These are phyloP conservation scores for Penaeus vannamei DNA, from an alignment of 1,140 invertebrate genomes.

Conservation along the genomic window DNA sequence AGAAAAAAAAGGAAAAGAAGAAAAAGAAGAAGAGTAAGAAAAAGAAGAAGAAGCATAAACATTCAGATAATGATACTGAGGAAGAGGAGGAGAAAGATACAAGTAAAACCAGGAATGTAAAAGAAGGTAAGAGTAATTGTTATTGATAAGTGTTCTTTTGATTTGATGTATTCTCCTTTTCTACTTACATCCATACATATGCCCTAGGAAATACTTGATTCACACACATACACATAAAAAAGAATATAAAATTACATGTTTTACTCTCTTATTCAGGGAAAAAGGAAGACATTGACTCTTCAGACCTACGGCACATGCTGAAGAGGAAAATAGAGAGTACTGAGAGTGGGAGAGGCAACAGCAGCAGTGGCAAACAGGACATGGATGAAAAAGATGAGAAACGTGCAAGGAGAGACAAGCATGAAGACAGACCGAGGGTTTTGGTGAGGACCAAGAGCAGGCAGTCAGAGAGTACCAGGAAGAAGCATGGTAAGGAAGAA, in stretches of 20 bases:
- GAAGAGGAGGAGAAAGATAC: constrained; percentile 50
- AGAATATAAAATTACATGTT: background rate
- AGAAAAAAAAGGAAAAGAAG: constrained; percentile 61
- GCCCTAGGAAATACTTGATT: background rate
- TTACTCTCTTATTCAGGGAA: constrained; percentile 16
- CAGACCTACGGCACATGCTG: constrained; percentile 53
- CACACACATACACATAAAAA: background rate
- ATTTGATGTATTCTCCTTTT: background rate
- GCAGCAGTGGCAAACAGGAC: constrained; percentile 5
- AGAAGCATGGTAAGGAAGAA: background rate
- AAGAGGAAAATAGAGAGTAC: constrained; percentile 43
- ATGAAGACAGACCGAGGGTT: background rate
- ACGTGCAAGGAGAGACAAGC: constrained; percentile 38
- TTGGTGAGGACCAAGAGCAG: constrained; percentile 19
- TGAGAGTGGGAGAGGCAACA: background rate
- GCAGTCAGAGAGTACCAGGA: constrained; percentile 45
- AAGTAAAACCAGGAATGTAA: constrained; percentile 5
- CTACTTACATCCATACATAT: background rate
- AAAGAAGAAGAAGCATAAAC: constrained; percentile 56
- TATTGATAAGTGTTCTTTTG: too few relatives aligned
- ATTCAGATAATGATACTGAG: constrained; percentile 38
- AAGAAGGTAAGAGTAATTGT: constrained; percentile 44
- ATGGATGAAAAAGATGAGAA: constrained; percentile 30
- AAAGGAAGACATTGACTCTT: constrained; percentile 25
- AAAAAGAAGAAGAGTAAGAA: constrained; percentile 53